phyloP scores from a whole-genome alignment of 2,113 vertebrate genomes.

The Symphodus melops region DNA sequence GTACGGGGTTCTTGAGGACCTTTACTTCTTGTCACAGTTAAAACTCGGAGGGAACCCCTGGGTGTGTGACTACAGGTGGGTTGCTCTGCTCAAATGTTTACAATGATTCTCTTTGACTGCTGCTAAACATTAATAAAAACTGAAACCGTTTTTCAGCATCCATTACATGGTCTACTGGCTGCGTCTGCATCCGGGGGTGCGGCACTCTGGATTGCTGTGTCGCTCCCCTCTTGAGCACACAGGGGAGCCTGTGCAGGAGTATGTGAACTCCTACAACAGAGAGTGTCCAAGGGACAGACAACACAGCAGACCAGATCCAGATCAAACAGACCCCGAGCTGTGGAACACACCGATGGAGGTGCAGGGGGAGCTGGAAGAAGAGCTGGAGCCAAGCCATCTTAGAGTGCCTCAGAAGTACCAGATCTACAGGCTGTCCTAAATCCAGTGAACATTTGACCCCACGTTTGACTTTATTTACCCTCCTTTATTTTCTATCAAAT shows the following conservation, averaged over 20 bases:
- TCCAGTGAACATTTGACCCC: slow-evolving; percentile 11
- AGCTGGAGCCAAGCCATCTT: slow-evolving; percentile 71
- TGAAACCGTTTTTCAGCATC: slow-evolving; percentile 59
- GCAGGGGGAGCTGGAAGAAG: slow-evolving; percentile 72
- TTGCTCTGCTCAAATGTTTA: background rate
- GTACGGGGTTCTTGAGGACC: slow-evolving; percentile 76
- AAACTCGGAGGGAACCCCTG: slow-evolving; percentile 75
- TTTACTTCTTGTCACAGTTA: slow-evolving; percentile 76
- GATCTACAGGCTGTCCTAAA: slow-evolving; percentile 69
- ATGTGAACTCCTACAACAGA: slow-evolving; percentile 73
- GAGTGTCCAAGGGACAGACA: slow-evolving; percentile 72
- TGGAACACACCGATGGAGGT: slow-evolving; percentile 70
- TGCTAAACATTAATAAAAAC: background rate
- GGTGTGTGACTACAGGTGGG: slow-evolving; percentile 79
- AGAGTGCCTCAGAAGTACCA: slow-evolving; percentile 70
- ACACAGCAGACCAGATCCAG: slow-evolving; percentile 26
- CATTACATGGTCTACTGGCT: slow-evolving; percentile 82
- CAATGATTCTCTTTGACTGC: background rate
- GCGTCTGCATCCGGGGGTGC: slow-evolving; percentile 69
- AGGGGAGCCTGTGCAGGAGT: slow-evolving; percentile 64
- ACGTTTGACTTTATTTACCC: slow-evolving; percentile 3
- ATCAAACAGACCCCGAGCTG: slow-evolving; percentile 50
- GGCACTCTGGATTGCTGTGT: slow-evolving; percentile 70
- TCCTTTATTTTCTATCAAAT: slow-evolving; percentile 19
- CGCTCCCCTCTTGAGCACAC: slow-evolving; percentile 65